phyloP scores from a whole-genome alignment of 2,888 invertebrate species.

The Cecidostiba fungosa region DNA sequence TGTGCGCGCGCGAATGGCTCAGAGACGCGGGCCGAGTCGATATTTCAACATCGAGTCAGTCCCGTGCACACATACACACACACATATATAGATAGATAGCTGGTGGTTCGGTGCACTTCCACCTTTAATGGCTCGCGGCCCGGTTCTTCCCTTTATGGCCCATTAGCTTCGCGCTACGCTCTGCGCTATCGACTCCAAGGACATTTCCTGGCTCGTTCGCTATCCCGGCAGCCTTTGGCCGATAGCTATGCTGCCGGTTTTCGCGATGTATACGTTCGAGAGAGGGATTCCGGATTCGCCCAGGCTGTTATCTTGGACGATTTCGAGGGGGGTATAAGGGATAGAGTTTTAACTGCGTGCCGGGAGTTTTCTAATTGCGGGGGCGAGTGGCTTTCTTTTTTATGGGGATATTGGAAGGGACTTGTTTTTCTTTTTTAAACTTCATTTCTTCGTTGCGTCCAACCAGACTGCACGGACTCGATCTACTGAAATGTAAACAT shows the following conservation, averaged over 20 bases:
- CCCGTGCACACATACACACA: background rate
- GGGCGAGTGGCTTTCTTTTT: constrained; percentile 1
- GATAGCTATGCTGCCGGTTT: background rate
- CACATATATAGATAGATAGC: background rate
- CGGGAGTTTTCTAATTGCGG: constrained; percentile 46
- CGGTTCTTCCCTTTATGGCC: constrained; percentile 58
- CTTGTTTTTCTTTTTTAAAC: too few species aligned
- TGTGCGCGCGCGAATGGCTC: constrained; percentile 42
- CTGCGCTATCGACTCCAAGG: constrained; percentile 55
- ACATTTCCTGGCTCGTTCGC: constrained; percentile 45
- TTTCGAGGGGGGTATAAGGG: background rate
- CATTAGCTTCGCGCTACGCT: constrained; percentile 45
- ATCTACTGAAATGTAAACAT: background rate
- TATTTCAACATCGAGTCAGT: constrained; percentile 43
- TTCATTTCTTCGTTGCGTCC: too few species aligned
- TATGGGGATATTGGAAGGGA: background rate
- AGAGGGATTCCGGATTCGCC: constrained; percentile 4
- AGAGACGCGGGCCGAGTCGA: constrained; percentile 48
- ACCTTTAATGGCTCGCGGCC: constrained; percentile 54
- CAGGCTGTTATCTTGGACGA: constrained; percentile 26
- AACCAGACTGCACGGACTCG: too few species aligned
- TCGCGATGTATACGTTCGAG: background rate
- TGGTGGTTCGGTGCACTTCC: constrained; percentile 25
- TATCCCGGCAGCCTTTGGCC: background rate
- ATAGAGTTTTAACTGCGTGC: constrained; percentile 11